Evolutionary conservation across 2,888 invertebrate species (phyloP).

Genomic region (Leucophenga montana): DNA sequence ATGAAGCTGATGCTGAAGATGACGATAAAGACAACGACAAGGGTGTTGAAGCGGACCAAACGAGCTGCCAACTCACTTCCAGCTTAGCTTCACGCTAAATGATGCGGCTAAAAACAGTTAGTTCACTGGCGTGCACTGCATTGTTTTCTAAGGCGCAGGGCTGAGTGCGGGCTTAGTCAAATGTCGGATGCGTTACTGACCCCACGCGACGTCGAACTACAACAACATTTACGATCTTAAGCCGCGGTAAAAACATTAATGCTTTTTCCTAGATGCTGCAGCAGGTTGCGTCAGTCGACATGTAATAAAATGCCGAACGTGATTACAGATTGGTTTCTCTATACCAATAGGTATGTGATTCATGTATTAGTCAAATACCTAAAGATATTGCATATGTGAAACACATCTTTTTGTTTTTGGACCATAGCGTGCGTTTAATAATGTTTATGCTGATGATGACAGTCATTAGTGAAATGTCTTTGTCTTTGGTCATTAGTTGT

Average conservation of each 20-base stretch:
- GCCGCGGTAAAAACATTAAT: neutral
- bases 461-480: constrained; percentile 5
- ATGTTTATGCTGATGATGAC: neutral
- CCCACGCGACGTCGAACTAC: too few relatives aligned
- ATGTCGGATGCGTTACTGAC: neutral
- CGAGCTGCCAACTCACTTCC: neutral
- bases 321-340: too few relatives aligned
- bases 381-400: neutral
- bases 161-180: neutral
- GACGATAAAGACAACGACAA: neutral
- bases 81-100: neutral
- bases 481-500: constrained; percentile 11
- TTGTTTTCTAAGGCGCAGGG: neutral
- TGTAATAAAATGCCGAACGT: neutral
- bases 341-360: too few relatives aligned
- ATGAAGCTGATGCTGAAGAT: constrained; percentile 4
- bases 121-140: neutral
- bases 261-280: neutral
- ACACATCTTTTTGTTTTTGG: neutral
- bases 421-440: neutral
- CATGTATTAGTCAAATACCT: too few relatives aligned
- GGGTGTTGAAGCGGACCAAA: constrained; percentile 5
- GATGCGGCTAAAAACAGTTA: neutral
- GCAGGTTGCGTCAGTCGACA: neutral
- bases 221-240: neutral